Evolutionary conservation across 2,888 invertebrate species (phyloP).

Genomic region (Trachelus tabidus): DNA sequence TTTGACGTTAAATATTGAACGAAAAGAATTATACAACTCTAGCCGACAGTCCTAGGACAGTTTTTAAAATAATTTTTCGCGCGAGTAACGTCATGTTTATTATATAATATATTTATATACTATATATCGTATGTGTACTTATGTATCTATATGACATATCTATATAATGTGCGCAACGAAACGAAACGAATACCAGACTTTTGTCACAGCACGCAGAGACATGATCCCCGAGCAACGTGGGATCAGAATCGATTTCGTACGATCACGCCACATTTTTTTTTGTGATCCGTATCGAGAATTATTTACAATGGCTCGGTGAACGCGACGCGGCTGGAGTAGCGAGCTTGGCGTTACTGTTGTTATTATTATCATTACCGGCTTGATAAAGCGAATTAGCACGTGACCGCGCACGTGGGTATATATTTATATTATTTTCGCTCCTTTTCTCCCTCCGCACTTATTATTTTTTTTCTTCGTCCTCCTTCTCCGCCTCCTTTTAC

Average conservation of each 20-base stretch:
- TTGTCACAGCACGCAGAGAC: neutral
- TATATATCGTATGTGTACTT: neutral
- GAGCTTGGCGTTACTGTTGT: neutral
- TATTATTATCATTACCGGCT: neutral
- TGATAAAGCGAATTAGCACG: neutral
- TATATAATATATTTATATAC: neutral
- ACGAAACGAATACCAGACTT: neutral
- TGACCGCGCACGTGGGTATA: neutral
- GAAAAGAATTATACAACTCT: too few relatives aligned
- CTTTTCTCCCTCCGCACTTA: neutral
- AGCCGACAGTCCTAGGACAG: neutral
- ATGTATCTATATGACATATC: neutral
- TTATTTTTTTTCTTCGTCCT: neutral
- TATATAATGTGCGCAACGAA: neutral
- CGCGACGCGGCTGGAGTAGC: neutral
- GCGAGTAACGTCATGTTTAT: neutral
- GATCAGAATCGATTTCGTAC: neutral
- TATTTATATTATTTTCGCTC: neutral
- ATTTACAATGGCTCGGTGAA: neutral
- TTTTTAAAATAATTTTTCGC: neutral
- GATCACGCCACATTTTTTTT: neutral
- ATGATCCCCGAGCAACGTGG: neutral
- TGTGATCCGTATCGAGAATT: neutral
- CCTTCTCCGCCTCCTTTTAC: neutral
- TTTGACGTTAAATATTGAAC: neutral